A percentile compares a stretch with the other conserved stretches of the same genome.
Evolutionary conservation across 2,888 invertebrate genomes (phyloP).

Genomic region (Lasioglossum lativentre): DNA sequence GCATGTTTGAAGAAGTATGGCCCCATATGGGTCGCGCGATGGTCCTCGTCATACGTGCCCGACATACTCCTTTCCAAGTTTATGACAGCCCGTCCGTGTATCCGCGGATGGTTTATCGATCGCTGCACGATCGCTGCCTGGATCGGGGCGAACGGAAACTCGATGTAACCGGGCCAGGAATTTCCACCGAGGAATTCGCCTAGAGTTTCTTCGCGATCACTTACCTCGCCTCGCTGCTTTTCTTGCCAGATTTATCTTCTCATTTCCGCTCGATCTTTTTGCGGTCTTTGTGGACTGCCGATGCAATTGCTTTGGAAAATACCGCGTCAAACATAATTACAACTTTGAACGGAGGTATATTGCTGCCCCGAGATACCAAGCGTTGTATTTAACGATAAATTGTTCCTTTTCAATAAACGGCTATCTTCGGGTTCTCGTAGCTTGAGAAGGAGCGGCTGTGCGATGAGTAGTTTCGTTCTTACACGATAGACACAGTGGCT

Average conservation of each 20-base stretch:
- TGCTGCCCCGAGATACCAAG: conserved; percentile 39
- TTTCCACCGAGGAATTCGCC: conserved; percentile 23
- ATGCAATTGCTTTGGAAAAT: neutral
- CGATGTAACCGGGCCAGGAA: conserved; percentile 6
- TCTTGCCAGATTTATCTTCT: conserved; percentile 5
- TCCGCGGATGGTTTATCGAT: conserved; percentile 52
- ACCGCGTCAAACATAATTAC: conserved; percentile 4
- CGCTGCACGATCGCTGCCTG: conserved; percentile 29
- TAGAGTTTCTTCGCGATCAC: neutral
- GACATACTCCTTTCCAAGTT: conserved; percentile 56
- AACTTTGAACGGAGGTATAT: neutral
- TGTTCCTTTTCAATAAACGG: neutral
- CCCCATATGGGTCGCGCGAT: conserved; percentile 60
- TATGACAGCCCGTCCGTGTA: conserved; percentile 57
- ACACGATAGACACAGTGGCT: neutral
- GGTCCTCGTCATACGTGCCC: conserved; percentile 64
- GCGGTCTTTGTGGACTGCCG: neutral
- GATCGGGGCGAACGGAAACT: conserved; percentile 11
- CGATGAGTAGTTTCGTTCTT: neutral
- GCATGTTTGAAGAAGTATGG: conserved; percentile 47
- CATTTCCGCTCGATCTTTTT: conserved; percentile 1
- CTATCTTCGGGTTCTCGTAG: neutral
- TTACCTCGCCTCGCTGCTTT: neutral
- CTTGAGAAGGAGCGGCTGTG: neutral
- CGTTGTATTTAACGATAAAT: conserved; percentile 32